phyloP scores from a whole-genome alignment of 1,140 invertebrate genomes.

The Belonocnema kinseyi region DNA sequence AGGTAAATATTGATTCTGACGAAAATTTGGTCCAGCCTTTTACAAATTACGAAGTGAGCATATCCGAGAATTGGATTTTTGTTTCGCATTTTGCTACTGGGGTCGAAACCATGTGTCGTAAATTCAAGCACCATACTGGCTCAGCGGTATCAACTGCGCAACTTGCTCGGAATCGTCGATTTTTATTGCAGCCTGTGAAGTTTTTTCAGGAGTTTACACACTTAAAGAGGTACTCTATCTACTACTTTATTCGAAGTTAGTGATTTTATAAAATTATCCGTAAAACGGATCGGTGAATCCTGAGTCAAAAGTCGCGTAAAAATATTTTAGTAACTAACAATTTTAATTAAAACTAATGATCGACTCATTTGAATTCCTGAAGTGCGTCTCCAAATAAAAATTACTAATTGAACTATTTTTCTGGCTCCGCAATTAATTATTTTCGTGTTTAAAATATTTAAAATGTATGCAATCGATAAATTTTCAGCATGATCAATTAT shows the following conservation, averaged over 20 bases:
- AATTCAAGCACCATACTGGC: slow-evolving; percentile 17
- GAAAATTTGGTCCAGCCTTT: background rate
- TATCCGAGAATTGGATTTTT: background rate
- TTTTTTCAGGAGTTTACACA: slow-evolving; percentile 16
- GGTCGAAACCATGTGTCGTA: slow-evolving; percentile 9
- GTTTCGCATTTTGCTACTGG: background rate
- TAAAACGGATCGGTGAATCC: background rate
- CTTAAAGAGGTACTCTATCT: background rate
- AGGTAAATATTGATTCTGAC: background rate
- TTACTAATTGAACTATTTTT: no score
- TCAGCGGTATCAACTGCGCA: slow-evolving; percentile 23
- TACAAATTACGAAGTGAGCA: background rate
- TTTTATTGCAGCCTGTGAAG: slow-evolving; percentile 4
- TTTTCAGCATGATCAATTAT: no score
- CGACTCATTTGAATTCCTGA: background rate
- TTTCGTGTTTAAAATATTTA: no score
- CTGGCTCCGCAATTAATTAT: no score
- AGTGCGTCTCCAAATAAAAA: no score
- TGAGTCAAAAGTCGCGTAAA: background rate
- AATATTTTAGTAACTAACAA: background rate
- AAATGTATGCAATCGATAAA: no score
- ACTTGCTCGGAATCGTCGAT: slow-evolving; percentile 26
- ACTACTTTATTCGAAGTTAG: slow-evolving; percentile 2
- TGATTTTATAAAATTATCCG: slow-evolving; percentile 11
- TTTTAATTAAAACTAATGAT: background rate